Base-by-base conservation (phyloP, 2,113 vertebrate genomes). In the Xiphorhynchus elegans region DNA sequence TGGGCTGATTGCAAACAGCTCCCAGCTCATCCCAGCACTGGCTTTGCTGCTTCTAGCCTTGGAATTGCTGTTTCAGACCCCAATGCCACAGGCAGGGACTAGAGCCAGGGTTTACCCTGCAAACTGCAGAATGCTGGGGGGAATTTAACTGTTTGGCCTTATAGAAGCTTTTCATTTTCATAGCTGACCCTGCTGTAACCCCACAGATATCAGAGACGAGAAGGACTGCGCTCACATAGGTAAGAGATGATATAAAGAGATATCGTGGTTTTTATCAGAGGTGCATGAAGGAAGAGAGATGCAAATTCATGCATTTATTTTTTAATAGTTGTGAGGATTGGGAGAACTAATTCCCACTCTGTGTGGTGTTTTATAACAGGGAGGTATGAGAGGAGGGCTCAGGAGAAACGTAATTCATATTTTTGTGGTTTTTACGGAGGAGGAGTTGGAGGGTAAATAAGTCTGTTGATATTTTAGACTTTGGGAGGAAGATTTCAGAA, bases 381-480 rank as follows among this genome's bases (percentile, higher is more conserved):
- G 79, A 84, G 62, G 40, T 21, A 64, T 64, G 62, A 64, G 62
- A 64, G 62, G 40, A 64, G 62, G 62, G 28, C 62, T 64, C 62
- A 5, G 62, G 62, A 64, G 72, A 56, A 90, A 63, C 4, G 1
- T 73, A 84, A 70, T 90, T 84, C 72, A 26, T 70, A 63, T 77
- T 56, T 84, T 64, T 49, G 79, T 63, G 87, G 83, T 69, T 90
- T 73, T 49, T 84, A 90, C n/a, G 87, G 87, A 77, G 72, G 87
- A 90, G 87, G 87, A 90, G 79, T 84, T 90, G 79, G 87, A 90
- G 87, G 79, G 79, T 90, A 90, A 90, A 90, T 90, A 90, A 90
- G 87, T 90, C 87, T 90, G 87, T 90, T 90, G 79, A 84, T 90
- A 84, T 90, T 90, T 90, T 70, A 90, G 79, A 63, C 40, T 70